Evolutionary conservation across 1,140 invertebrate genomes (phyloP).

Genomic region (Pseudoatta argentina): DNA sequence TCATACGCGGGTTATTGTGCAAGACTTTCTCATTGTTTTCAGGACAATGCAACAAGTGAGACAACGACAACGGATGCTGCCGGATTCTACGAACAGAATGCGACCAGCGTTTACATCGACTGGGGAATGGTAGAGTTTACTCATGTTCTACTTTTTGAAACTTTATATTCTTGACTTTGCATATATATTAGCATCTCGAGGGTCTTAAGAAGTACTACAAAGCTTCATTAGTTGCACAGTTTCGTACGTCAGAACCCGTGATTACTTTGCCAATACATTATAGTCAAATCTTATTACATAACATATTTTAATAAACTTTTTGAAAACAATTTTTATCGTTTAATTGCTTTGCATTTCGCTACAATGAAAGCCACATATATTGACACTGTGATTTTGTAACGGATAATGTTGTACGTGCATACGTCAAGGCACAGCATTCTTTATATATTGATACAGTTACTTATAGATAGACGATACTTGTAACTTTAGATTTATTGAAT

Average conservation of each 20-base stretch:
- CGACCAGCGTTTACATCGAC: constrained; percentile 68
- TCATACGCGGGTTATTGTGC: constrained; percentile 60
- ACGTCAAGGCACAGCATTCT: background rate
- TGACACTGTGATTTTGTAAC: too few relatives aligned
- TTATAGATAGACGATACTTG: background rate
- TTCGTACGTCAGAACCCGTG: background rate
- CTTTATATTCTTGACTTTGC: constrained; percentile 11
- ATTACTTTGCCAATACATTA: constrained; percentile 3
- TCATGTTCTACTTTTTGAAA: constrained; percentile 63
- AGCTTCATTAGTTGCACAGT: background rate
- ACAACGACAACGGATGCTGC: constrained; percentile 60
- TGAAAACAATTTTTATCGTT: background rate
- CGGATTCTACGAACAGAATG: constrained; percentile 71
- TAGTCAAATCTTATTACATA: background rate
- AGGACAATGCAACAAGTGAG: constrained; percentile 81
- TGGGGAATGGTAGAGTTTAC: constrained; percentile 83
- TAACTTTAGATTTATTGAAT: constrained; percentile 14
- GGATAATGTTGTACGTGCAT: too few relatives aligned
- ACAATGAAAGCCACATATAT: background rate
- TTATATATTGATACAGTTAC: background rate
- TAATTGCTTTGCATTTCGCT: background rate
- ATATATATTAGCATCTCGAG: constrained; percentile 23
- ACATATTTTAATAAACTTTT: background rate
- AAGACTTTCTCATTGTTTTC: constrained; percentile 71
- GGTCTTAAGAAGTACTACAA: background rate